Evolutionary conservation across 2,888 invertebrate genomes (phyloP).

Genomic region (Heliconius ismenius): DNA sequence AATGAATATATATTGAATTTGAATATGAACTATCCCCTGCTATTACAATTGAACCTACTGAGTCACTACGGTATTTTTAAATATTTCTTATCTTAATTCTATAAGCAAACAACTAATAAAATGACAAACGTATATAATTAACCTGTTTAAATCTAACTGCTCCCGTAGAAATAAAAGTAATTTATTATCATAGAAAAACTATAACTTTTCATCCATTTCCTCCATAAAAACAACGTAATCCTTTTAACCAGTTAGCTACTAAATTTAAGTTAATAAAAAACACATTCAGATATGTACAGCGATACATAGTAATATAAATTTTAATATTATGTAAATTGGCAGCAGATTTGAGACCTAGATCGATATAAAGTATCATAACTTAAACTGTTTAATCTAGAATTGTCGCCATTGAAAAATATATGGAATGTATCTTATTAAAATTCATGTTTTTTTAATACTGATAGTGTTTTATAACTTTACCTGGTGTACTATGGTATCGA

Average conservation of each 20-base stretch:
- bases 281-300: neutral
- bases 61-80: neutral
- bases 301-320: neutral
- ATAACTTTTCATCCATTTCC: neutral
- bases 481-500: neutral
- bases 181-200: neutral
- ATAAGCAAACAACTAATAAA: constrained; percentile 9
- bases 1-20: neutral
- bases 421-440: constrained; percentile 1
- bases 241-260: neutral
- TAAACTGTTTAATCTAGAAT: constrained; percentile 5
- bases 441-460: neutral
- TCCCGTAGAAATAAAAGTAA: neutral
- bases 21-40: neutral
- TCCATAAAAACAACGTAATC: neutral
- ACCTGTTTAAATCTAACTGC: constrained; percentile 2
- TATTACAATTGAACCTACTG: neutral
- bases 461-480: neutral
- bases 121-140: neutral
- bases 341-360: neutral
- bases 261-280: constrained; percentile 4
- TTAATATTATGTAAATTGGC: neutral
- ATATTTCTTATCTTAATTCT: constrained; percentile 7
- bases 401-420: neutral
- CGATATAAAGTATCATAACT: constrained; percentile 11